phyloP scores from a whole-genome alignment of 2,888 invertebrate species.

The Dryobotodes eremita region DNA sequence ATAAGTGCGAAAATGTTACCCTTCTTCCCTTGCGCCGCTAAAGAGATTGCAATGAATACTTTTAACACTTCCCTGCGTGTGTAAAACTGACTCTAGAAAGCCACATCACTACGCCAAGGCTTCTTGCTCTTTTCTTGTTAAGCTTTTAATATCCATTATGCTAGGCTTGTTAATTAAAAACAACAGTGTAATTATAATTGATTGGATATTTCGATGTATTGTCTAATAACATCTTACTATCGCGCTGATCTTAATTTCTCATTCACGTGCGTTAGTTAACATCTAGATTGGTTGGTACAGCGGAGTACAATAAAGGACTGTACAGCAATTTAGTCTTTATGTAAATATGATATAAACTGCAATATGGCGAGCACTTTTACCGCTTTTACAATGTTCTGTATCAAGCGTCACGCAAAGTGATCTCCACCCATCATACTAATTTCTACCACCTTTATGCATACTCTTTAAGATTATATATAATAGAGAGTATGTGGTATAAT shows the following conservation, averaged over 20 bases:
- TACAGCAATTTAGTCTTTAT: slow-evolving; percentile 54
- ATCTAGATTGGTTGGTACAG: slow-evolving; percentile 20
- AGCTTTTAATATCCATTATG: slow-evolving; percentile 30
- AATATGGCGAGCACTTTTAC: slow-evolving; percentile 51
- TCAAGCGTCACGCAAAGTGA: slow-evolving; percentile 69
- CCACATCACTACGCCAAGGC: not conserved
- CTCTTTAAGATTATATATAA: slow-evolving; percentile 73
- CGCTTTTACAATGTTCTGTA: slow-evolving; percentile 61
- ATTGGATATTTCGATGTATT: slow-evolving; percentile 58
- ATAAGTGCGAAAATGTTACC: slow-evolving; percentile 81
- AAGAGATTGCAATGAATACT: slow-evolving; percentile 72
- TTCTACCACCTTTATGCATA: slow-evolving; percentile 68
- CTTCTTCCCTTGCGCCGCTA: slow-evolving; percentile 63
- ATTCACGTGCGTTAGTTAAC: slow-evolving; percentile 49
- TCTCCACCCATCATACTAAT: slow-evolving; percentile 65
- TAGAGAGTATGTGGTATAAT: slow-evolving; percentile 76
- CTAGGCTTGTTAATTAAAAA: slow-evolving; percentile 42
- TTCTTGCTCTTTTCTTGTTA: slow-evolving; percentile 12
- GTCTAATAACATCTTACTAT: slow-evolving; percentile 60
- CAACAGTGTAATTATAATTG: slow-evolving; percentile 48
- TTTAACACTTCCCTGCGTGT: slow-evolving; percentile 28
- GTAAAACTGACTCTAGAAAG: slow-evolving; percentile 24
- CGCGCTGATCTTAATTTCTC: slow-evolving; percentile 68
- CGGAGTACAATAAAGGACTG: slow-evolving; percentile 22
- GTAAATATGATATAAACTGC: slow-evolving; percentile 47